Evolutionary conservation across 2,888 invertebrate genomes (phyloP).

Genomic region (Malthinus flaveolus): DNA sequence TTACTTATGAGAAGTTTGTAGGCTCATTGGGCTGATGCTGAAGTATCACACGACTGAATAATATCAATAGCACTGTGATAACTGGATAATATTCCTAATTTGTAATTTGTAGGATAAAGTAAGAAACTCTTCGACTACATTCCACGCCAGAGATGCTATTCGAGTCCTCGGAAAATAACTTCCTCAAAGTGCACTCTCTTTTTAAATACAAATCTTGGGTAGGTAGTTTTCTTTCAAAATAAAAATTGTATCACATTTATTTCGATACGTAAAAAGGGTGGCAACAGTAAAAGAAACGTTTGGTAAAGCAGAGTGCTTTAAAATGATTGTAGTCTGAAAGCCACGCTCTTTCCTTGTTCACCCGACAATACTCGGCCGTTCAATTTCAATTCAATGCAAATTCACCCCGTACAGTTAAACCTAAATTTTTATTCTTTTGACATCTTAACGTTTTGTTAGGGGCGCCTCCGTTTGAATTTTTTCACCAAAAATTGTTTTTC

Average conservation of each 20-base stretch:
- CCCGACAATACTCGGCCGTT: constrained; percentile 44
- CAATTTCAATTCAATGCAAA: constrained; percentile 50
- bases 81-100: no score
- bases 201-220: constrained; percentile 4
- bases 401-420: constrained; percentile 34
- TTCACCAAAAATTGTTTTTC: no score
- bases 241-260: constrained; percentile 44
- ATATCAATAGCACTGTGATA: no score
- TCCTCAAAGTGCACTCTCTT: neutral
- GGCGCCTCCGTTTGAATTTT: no score
- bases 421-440: constrained; percentile 9
- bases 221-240: constrained; percentile 12
- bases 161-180: no score
- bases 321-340: constrained; percentile 48
- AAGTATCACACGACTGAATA: no score
- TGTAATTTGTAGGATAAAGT: no score
- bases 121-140: no score
- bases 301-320: constrained; percentile 46
- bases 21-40: no score
- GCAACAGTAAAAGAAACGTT: constrained; percentile 44
- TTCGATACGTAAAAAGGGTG: constrained; percentile 46
- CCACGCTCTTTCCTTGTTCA: constrained; percentile 51
- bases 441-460: no score
- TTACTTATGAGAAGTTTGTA: no score
- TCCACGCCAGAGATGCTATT: no score